Base-by-base conservation (phyloP, 2,888 invertebrate genomes). In the Tipula lateralis region DNA sequence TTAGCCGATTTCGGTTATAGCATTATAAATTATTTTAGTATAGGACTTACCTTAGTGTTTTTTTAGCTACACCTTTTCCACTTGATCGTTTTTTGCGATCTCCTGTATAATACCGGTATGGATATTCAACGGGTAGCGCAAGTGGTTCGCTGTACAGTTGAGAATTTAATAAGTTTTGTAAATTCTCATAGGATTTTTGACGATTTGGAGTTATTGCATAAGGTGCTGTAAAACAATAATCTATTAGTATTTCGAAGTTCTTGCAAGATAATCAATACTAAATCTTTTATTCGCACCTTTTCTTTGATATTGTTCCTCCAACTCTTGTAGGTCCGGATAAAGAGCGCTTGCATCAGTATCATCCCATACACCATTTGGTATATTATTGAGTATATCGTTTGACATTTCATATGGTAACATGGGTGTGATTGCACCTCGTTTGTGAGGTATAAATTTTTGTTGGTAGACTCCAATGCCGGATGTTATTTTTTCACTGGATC, bases 71-170 rank as follows among this genome's bases (percentile, higher is more conserved):
- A 9, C 7, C 7, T 24, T 24, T 66, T 66, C 24, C 89, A 86
- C 88, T 88, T n/a, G 90, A 88, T 12, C 90, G 88, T 86, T 90
- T 90, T 86, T 89, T 90, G 83, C 89, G 88, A 85, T 90, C 90
- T 24, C 87, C 88, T 30, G 87, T 88, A 84, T 85, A 85, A 85
- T 89, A 90, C 82, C 89, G 88, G 84, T 87, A 88, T 84, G 89
- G 87, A 86, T 89, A 88, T 84, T 88, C 88, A 1, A 89, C 86
- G 2, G 90, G 88, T 39, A 89, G 86, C 0, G 89, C 89, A 84
- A 89, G 88, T 84, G 89, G 88, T 85, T 89, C 89, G 85, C 89
- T 86, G 84, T 90, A 90, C 44, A 88, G 87, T 85, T 89, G 90
- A 36, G 89, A 88, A 86, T 90, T 90, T 5, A 90, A 87, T 29